Percentiles rank a stretch among this genome's conserved stretches.
phyloP scores from a whole-genome alignment of 2,113 vertebrate species.

The Columba janthina region DNA sequence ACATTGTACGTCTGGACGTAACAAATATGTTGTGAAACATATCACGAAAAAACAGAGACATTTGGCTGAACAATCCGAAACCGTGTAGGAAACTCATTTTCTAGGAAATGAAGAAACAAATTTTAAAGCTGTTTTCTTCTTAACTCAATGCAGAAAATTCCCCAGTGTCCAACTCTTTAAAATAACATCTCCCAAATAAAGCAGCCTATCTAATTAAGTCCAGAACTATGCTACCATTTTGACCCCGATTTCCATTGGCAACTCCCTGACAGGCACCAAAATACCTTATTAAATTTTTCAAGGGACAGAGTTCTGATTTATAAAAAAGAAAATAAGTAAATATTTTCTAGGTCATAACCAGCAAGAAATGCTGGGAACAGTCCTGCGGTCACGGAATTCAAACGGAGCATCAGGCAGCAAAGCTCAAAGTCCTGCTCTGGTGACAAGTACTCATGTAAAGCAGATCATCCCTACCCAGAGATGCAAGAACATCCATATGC shows the following conservation, averaged over 20 bases:
- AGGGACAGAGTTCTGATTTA: not conserved
- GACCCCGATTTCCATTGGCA: conserved; percentile 54
- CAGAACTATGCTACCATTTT: conserved; percentile 6
- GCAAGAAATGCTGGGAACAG: not conserved
- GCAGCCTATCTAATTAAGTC: conserved; percentile 49
- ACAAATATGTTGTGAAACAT: conserved; percentile 61
- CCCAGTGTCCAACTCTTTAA: conserved; percentile 19
- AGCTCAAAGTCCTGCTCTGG: conserved; percentile 50
- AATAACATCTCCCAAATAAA: conserved; percentile 17
- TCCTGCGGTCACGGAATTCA: not conserved
- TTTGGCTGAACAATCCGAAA: conserved; percentile 43
- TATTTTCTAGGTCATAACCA: conserved; percentile 44
- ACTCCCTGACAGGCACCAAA: conserved; percentile 27
- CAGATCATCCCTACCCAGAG: conserved; percentile 60
- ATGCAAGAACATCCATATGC: conserved; percentile 55
- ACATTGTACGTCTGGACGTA: not conserved
- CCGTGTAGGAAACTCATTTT: conserved; percentile 30
- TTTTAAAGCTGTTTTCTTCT: conserved; percentile 37
- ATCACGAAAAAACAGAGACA: conserved; percentile 43
- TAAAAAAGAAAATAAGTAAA: not conserved
- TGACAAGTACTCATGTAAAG: conserved; percentile 60
- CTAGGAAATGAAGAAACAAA: conserved; percentile 23
- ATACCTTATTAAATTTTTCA: conserved; percentile 33
- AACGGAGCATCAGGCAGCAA: not conserved
- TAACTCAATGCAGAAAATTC: conserved; percentile 41